Base-by-base conservation (phyloP, 2,113 vertebrate species). In the Solea solea region DNA sequence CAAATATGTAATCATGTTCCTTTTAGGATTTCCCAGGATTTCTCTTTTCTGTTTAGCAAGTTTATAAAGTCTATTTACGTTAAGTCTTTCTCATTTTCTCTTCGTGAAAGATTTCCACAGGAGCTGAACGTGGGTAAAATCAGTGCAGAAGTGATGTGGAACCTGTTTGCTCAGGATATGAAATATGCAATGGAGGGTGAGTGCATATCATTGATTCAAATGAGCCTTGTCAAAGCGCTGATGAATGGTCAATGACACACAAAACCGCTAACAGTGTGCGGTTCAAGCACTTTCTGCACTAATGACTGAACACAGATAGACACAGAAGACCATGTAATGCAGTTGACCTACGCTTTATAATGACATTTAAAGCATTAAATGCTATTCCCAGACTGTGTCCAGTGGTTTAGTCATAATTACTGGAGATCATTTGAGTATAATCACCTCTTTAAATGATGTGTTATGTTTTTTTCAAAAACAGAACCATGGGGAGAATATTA, bases 141-240 rank as follows among this genome's bases (percentile, higher is more conserved):
- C 90, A 99, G 98, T 0, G 97, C 98, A 0, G 98, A 99, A 84
- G 98, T 99, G 67, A 99, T 99, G 98, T 99, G 98, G 98, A 99
- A 97, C 80, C 94, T 98, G 79, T 99, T 99, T 89, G 97, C 98
- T 85, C 98, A 99, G 86, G 98, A 99, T 87, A 99, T 99, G 98
- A 99, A 97, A 90, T 99, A 99, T 0, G 98, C 98, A 0, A 98
- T 99, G 97, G 98, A 99, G 89, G 98, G 98, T 98, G 85, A 95
- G 95, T 85, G 42, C 48, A 68, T 54, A 25, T 2, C n/a, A 49
- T 2, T 58, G 3, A 34, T 25, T 54, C 8, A 56, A 52, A 51
- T 64, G 72, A n/a, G 49, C 13, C 34, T 34, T 34, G 5, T 39
- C 60, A 68, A n/a, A 52, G 2, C 16, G 40, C 42, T 9, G 34